Percentiles rank a stretch among this genome's conserved stretches.
Conservation (phyloP, 1,140 invertebrate species). For the Ceratosolen fusciceps region DNA sequence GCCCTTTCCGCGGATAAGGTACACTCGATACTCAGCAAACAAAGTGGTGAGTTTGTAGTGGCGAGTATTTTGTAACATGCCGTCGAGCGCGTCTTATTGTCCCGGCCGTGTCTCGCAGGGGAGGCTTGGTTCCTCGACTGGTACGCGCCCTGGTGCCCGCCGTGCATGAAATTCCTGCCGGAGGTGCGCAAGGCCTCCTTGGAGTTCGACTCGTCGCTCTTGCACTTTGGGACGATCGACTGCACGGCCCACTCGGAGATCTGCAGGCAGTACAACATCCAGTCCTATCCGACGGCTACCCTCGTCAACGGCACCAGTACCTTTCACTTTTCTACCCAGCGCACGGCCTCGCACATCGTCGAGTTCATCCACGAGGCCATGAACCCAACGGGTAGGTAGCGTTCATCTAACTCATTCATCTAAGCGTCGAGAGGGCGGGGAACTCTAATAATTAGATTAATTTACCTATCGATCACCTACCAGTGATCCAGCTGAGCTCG, state of each 20-base stretch:
- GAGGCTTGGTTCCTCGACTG: slow-evolving; percentile 83
- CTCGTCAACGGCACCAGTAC: slow-evolving; percentile 78
- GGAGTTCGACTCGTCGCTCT: slow-evolving; percentile 67
- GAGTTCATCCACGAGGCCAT: slow-evolving; percentile 79
- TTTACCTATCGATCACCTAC: slow-evolving; percentile 55
- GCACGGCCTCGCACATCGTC: slow-evolving; percentile 74
- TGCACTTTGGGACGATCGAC: slow-evolving; percentile 80
- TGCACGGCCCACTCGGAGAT: slow-evolving; percentile 73
- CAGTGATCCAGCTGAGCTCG: slow-evolving; percentile 74
- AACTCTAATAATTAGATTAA: background rate
- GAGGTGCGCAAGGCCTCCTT: slow-evolving; percentile 81
- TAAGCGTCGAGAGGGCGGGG: no score
- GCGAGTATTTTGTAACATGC: background rate
- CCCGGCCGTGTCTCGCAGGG: slow-evolving; percentile 33
- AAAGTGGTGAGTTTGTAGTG: slow-evolving; percentile 59
- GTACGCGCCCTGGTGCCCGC: slow-evolving; percentile 89
- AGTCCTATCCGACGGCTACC: slow-evolving; percentile 82
- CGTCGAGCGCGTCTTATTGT: background rate
- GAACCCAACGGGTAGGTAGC: slow-evolving; percentile 69
- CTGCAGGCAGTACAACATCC: slow-evolving; percentile 77
- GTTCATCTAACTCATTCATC: no score
- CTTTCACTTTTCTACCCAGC: slow-evolving; percentile 74
- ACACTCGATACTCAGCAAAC: slow-evolving; percentile 67
- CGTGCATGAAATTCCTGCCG: slow-evolving; percentile 81
- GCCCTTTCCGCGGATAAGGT: slow-evolving; percentile 77